These are phyloP conservation scores for Trypoxylon attenuatum DNA, from an alignment of 2,888 invertebrate species.

Conservation along the genomic window DNA sequence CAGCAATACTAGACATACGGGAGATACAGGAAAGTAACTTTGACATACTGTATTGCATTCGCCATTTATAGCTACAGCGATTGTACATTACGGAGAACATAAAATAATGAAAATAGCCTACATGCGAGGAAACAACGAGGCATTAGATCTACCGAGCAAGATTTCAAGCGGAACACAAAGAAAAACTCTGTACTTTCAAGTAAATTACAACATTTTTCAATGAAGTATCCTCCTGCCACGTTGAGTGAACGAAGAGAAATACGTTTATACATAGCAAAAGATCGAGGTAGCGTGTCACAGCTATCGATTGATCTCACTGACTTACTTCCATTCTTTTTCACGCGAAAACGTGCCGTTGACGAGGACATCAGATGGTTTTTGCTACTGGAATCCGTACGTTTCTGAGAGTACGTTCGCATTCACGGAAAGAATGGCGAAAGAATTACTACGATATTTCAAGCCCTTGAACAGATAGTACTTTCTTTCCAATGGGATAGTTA, in stretches of 20 bases:
- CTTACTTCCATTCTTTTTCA: conserved; percentile 29
- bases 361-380: conserved; percentile 24
- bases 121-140: too few species aligned
- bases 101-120: too few species aligned
- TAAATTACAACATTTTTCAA: conserved; percentile 18
- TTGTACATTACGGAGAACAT: too few species aligned
- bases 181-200: conserved; percentile 16
- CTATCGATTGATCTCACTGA: conserved; percentile 6
- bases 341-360: conserved; percentile 34
- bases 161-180: not conserved
- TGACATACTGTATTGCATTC: too few species aligned
- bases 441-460: conserved; percentile 39
- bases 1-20: too few species aligned
- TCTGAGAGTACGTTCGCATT: conserved; percentile 34
- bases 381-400: conserved; percentile 25
- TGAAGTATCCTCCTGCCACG: conserved; percentile 1
- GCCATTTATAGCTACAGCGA: too few species aligned
- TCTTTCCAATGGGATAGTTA: not conserved
- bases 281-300: conserved; percentile 12
- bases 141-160: too few species aligned
- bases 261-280: conserved; percentile 5
- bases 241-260: conserved; percentile 11
- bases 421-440: conserved; percentile 55
- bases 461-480: conserved; percentile 13
- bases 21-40: too few species aligned